Conservation (phyloP, 2,113 vertebrate species). For the Microtus richardsoni region DNA sequence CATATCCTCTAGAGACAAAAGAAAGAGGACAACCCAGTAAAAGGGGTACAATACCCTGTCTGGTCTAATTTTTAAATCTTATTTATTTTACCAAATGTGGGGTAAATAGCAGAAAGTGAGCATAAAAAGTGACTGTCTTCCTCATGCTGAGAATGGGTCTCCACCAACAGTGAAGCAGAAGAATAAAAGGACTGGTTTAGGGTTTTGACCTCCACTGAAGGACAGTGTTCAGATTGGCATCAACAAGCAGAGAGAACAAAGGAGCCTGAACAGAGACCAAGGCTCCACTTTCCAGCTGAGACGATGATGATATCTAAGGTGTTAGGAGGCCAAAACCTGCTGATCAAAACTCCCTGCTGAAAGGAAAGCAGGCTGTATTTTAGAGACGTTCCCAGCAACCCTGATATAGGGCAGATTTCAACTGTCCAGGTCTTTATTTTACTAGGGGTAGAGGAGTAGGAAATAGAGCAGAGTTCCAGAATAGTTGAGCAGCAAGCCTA, state of each 20-base stretch:
- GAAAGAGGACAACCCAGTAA: constrained; percentile 44
- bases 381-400: constrained; percentile 16
- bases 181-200: constrained; percentile 54
- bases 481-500: neutral
- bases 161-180: constrained; percentile 17
- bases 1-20: neutral
- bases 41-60: neutral
- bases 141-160: constrained; percentile 59
- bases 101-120: constrained; percentile 39
- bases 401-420: constrained; percentile 38
- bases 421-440: constrained; percentile 6
- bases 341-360: constrained; percentile 31
- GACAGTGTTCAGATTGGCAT: constrained; percentile 66
- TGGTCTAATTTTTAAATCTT: neutral
- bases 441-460: neutral
- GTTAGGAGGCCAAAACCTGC: neutral
- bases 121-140: constrained; percentile 64
- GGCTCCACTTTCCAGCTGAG: constrained; percentile 18
- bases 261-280: neutral
- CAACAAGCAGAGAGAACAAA: constrained; percentile 55
- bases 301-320: constrained; percentile 7
- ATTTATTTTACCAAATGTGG: neutral
- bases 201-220: constrained; percentile 48
- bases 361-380: constrained; percentile 11
- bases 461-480: neutral